These are phyloP conservation scores for Noctua janthe DNA, from an alignment of 2,888 invertebrate genomes.

Conservation along the genomic window DNA sequence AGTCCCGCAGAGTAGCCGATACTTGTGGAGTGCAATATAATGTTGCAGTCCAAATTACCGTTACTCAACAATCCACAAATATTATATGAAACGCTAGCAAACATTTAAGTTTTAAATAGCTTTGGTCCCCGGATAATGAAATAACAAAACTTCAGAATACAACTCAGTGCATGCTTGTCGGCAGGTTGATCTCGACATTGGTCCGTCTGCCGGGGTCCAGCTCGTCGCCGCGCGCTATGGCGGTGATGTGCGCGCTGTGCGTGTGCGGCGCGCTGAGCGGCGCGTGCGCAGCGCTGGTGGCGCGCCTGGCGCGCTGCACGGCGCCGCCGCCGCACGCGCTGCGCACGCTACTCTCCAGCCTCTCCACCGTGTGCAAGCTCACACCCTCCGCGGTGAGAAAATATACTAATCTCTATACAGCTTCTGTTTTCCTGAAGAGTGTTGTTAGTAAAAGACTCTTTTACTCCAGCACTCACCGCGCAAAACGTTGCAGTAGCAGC, in stretches of 20 bases:
- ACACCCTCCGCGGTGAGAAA: slow-evolving; percentile 67
- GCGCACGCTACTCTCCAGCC: slow-evolving; percentile 67
- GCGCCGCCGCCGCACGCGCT: slow-evolving; percentile 73
- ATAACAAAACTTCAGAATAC: not conserved
- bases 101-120: not conserved
- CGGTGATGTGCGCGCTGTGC: slow-evolving; percentile 72
- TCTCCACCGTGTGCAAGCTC: slow-evolving; percentile 68
- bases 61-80: not conserved
- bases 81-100: not conserved
- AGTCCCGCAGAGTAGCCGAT: no score
- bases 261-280: slow-evolving; percentile 71
- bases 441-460: not conserved
- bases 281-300: slow-evolving; percentile 74
- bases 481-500: no score
- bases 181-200: slow-evolving; percentile 79
- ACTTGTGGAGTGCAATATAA: not conserved
- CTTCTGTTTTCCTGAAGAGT: no score
- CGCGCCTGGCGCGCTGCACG: slow-evolving; percentile 70
- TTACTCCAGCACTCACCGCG: not conserved
- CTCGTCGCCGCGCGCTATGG: slow-evolving; percentile 69
- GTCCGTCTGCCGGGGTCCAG: slow-evolving; percentile 75
- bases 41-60: not conserved
- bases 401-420: not conserved
- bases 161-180: not conserved
- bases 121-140: not conserved